Conservation (phyloP, 2,797 vertebrate genomes). For the Merluccius polli region DNA sequence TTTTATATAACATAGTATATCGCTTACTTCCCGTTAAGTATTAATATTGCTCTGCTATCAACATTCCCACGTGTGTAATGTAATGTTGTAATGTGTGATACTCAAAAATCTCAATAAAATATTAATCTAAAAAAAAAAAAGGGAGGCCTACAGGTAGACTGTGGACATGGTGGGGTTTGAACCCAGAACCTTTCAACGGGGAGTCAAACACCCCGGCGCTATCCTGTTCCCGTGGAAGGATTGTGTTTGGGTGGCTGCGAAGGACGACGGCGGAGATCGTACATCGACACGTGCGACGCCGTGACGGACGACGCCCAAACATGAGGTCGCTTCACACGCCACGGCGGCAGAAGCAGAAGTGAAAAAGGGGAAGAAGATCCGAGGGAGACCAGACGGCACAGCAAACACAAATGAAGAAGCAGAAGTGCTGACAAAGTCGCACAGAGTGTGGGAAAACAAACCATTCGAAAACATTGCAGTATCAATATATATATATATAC, state of each 20-base stretch:
- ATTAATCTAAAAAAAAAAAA: too few species aligned
- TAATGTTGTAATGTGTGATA: too few species aligned
- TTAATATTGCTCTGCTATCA: too few species aligned
- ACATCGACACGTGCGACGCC: neutral
- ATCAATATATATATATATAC: too few species aligned
- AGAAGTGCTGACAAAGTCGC: conserved; percentile 2
- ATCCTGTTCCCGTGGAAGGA: neutral
- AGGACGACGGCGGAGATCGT: neutral
- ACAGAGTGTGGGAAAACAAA: neutral
- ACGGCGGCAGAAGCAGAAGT: neutral
- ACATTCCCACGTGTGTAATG: too few species aligned
- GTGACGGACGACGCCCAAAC: neutral
- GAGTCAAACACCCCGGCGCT: too few species aligned
- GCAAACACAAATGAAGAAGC: neutral
- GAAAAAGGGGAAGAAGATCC: neutral
- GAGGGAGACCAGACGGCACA: neutral
- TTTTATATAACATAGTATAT: too few species aligned
- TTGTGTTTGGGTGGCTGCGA: neutral
- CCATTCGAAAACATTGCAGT: neutral
- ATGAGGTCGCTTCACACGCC: neutral
- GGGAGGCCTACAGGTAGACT: too few species aligned
- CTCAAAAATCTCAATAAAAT: too few species aligned
- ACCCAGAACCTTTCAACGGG: too few species aligned
- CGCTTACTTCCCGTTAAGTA: too few species aligned
- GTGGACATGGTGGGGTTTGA: too few species aligned